Percentiles rank a stretch among this genome's conserved stretches.
Evolutionary conservation across 2,888 invertebrate species (phyloP).

Genomic region (Sarcophaga subvicina): DNA sequence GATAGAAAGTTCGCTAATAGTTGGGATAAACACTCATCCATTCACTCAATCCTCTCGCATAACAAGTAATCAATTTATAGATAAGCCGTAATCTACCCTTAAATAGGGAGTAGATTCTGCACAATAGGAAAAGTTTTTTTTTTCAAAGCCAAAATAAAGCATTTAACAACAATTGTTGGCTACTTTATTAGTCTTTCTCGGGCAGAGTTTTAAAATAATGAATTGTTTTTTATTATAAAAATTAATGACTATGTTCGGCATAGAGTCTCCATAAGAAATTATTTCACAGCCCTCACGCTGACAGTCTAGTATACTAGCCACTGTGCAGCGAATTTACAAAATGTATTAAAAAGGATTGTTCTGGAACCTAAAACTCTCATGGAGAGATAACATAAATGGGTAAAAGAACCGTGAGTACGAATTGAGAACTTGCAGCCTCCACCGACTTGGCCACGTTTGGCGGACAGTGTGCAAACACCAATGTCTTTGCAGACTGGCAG

Average conservation of each 20-base stretch:
- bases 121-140: background rate
- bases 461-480: no score
- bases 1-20: conserved; percentile 51
- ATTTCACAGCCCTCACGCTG: no score
- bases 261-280: no score
- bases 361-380: no score
- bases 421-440: no score
- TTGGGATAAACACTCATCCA: conserved; percentile 49
- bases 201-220: background rate
- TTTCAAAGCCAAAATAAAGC: background rate
- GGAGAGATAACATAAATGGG: no score
- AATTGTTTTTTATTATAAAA: background rate
- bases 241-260: background rate
- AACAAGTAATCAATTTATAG: conserved; percentile 2
- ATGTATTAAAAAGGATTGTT: no score
- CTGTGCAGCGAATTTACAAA: no score
- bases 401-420: no score
- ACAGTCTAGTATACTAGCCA: no score
- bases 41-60: conserved; percentile 10
- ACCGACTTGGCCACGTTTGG: no score
- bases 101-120: background rate
- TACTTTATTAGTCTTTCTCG: background rate
- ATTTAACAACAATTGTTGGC: background rate
- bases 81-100: conserved; percentile 41
- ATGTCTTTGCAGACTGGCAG: no score